Base-by-base conservation (phyloP, 2,797 vertebrate species). In the Gambusia yucatana region DNA sequence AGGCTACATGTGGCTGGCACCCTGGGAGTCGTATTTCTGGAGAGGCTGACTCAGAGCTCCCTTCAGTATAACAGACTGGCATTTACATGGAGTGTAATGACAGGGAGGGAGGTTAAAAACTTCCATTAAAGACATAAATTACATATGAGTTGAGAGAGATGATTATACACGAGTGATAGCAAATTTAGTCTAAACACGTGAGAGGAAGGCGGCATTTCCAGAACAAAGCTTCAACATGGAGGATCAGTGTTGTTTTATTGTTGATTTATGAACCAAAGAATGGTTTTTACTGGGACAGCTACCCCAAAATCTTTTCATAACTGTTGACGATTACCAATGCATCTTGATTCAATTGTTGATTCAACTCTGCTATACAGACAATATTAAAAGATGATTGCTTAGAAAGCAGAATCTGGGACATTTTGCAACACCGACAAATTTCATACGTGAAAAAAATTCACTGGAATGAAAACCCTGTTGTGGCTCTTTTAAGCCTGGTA, bases 1-100 rank as follows among this genome's bases (percentile, higher is more conserved):
- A 93, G 91, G 89, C 91, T 93, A 84, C 92, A 93, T 93, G 94
- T 88, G 90, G 93, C 89, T 81, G 82, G 83, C 88, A 86, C 90
- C 67, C 76, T 82, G 85, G 84, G 94, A 95, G 91, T 95, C 92
- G 75, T 93, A 92, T 96, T 95, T 96, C 95, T 84, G 85, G 90
- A 89, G 91, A 89, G 89, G 91, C 89, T 91, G 87, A 93, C 87
- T 94, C 90, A 93, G 84, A 91, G 87, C 87, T 84, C 89, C 85
- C 80, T 46, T 89, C 80, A 79, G 84, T 76, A n/a, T 70, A 79
- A 82, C 90, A 91, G 92, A 91, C 88, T 93, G 90, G 84, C 92
- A 89, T 93, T 95, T 94, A 95, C 81, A 80, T 30, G 16, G 82
- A 50, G 80, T 74, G 83, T 95, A 95, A 96, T 96, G 91, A 96